phyloP scores from a whole-genome alignment of 23 tunicate species.

The Clavelina lepadiformis region DNA sequence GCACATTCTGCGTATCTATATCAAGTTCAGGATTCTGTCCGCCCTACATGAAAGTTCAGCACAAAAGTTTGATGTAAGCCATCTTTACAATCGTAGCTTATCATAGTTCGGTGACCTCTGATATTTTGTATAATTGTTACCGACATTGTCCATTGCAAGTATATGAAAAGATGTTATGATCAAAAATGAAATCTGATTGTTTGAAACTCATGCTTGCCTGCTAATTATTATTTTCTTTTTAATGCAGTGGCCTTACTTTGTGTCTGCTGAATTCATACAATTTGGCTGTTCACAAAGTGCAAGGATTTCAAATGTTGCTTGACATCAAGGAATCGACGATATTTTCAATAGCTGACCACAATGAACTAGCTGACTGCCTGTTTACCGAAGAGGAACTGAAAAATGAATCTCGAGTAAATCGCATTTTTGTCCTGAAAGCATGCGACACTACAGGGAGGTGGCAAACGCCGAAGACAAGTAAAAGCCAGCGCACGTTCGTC shows the following conservation, averaged over 20 bases:
- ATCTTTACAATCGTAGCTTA: too few species aligned
- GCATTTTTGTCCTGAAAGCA: conserved; percentile 8
- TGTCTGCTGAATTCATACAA: conserved; percentile 35
- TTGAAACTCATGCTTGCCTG: too few species aligned
- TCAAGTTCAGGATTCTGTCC: conserved; percentile 55
- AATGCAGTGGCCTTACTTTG: conserved; percentile 19
- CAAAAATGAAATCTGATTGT: too few species aligned
- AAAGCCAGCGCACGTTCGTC: not conserved
- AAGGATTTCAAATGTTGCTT: conserved; percentile 33
- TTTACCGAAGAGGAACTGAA: conserved; percentile 5
- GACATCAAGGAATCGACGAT: not conserved
- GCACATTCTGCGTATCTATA: conserved; percentile 56
- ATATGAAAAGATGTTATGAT: too few species aligned
- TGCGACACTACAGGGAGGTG: not conserved
- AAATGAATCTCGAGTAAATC: conserved; percentile 11
- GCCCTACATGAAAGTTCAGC: conserved; percentile 12
- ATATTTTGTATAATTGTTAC: too few species aligned
- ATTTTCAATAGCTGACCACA: not conserved
- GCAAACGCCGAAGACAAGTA: not conserved
- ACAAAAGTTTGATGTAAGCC: conserved; percentile 9
- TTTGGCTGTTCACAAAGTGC: conserved; percentile 16
- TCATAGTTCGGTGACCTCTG: not conserved
- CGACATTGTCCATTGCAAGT: too few species aligned
- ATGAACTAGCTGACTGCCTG: conserved; percentile 11
- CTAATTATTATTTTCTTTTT: too few species aligned